Evolutionary conservation across 2,797 vertebrate genomes (phyloP), one percentile per base, ranked within the genome.

Genomic region (Australoheros facetus): DNA sequence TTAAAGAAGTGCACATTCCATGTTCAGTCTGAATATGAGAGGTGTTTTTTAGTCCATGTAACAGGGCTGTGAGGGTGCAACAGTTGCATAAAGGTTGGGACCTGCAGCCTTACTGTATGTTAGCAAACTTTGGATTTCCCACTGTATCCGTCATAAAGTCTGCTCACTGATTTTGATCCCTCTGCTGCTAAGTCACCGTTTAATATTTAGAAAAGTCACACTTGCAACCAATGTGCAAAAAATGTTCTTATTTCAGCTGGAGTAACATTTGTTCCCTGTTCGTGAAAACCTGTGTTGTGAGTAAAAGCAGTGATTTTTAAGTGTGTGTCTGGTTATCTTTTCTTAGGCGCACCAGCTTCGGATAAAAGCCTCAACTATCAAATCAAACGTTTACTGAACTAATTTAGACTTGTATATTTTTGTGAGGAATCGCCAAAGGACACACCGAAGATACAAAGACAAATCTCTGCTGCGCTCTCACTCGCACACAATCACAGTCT

Each of bases 351-450:
- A 81, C 16, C 28, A 28, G 71, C 78, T 56, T 62, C 16, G 42
- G 83, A 87, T 73, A 82, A 82, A 87, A 76, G 57, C 79, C 79
- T 57, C 56, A 54, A 77, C 92, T 86, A 89, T 94, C 78, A 91
- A 94, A 90, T 93, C 85, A 81, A 92, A 92, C 79, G 91, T 95
- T 94, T 94, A 93, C 94, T 60, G 88, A 94, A 87, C 89, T 88
- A 91, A 95, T 95, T 95, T 92, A 85, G 83, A 69, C 81, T 86
- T 95, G 93, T 96, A 94, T 95, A 94, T 95, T 95, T 95, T 93
- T 87, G 85, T 74, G 87, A 85, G 91, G 88, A 90, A 91, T 83
- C 78, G 85, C 90, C 89, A 93, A 91, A 89, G 83, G 94, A 95
- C 92, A 93, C 91, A 92, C 78, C 89, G 92, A 83, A 93, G 91